phyloP scores from a whole-genome alignment of 2,113 vertebrate species.

The Hystrix cristata region DNA sequence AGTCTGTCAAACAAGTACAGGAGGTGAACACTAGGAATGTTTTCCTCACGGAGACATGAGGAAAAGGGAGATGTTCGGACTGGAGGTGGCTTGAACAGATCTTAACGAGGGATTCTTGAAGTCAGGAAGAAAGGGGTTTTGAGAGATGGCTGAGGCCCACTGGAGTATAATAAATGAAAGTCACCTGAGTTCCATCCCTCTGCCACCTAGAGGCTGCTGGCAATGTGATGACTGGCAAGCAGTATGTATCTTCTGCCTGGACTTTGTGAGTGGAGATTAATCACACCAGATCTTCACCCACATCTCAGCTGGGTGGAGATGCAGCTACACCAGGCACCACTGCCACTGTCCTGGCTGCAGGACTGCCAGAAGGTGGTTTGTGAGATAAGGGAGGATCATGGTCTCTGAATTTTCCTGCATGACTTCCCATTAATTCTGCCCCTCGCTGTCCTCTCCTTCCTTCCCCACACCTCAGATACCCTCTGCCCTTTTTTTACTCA shows the following conservation, averaged over 20 bases:
- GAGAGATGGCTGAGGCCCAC: neutral
- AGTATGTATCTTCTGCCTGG: slow-evolving; percentile 90
- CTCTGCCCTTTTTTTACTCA: neutral
- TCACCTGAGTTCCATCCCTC: neutral
- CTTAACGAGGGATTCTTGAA: neutral
- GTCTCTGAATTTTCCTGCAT: neutral
- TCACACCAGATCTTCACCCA: slow-evolving; percentile 91
- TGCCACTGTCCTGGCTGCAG: slow-evolving; percentile 69
- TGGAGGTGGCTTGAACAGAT: neutral
- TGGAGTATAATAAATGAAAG: neutral
- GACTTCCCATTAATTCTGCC: neutral
- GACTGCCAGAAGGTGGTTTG: neutral
- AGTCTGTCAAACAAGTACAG: neutral
- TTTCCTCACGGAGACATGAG: neutral
- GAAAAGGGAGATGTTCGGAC: neutral
- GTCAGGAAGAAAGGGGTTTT: neutral
- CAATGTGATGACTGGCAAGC: slow-evolving; percentile 90
- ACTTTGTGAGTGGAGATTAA: slow-evolving; percentile 92
- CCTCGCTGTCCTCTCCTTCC: neutral
- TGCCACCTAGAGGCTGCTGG: slow-evolving; percentile 84
- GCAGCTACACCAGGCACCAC: slow-evolving; percentile 90
- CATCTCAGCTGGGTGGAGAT: slow-evolving; percentile 93
- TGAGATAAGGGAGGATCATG: neutral
- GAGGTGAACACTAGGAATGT: neutral
- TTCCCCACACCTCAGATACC: neutral